These are phyloP conservation scores for Cardiocondyla obscurior DNA, from an alignment of 1,140 invertebrate species.

Conservation along the genomic window DNA sequence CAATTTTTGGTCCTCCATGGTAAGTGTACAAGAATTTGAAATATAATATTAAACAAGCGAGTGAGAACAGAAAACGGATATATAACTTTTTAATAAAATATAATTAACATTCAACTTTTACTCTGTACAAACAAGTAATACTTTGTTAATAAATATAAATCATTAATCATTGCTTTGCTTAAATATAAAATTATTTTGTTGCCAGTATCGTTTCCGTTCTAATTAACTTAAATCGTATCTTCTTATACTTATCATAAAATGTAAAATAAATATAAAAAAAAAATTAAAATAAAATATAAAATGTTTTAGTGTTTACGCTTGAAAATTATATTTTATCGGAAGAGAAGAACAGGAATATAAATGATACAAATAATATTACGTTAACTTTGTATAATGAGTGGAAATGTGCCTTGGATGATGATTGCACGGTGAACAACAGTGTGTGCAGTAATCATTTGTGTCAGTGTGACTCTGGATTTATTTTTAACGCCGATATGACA, in stretches of 20 bases:
- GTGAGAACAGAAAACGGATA: too few relatives aligned
- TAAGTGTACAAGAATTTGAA: not conserved
- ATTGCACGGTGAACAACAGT: conserved; percentile 39
- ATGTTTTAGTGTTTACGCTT: not conserved
- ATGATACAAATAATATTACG: not conserved
- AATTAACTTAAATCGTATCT: too few relatives aligned
- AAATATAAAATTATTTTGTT: too few relatives aligned
- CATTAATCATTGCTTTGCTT: too few relatives aligned
- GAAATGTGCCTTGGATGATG: conserved; percentile 40
- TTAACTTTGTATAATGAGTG: not conserved
- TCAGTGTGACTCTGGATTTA: conserved; percentile 56
- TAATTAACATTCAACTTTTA: too few relatives aligned
- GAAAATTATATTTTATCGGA: not conserved
- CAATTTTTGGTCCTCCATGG: conserved; percentile 9
- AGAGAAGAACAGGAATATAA: not conserved
- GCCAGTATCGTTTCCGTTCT: too few relatives aligned
- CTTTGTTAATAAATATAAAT: too few relatives aligned
- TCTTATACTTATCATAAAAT: not conserved
- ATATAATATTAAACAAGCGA: not conserved
- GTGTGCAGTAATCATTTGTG: conserved; percentile 58
- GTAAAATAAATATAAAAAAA: not conserved
- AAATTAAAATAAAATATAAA: not conserved
- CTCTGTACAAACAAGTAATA: too few relatives aligned
- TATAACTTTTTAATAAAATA: too few relatives aligned
- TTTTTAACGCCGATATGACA: conserved; percentile 62